These are phyloP conservation scores for Polydrusus cervinus DNA, from an alignment of 2,888 invertebrate species.

Conservation along the genomic window DNA sequence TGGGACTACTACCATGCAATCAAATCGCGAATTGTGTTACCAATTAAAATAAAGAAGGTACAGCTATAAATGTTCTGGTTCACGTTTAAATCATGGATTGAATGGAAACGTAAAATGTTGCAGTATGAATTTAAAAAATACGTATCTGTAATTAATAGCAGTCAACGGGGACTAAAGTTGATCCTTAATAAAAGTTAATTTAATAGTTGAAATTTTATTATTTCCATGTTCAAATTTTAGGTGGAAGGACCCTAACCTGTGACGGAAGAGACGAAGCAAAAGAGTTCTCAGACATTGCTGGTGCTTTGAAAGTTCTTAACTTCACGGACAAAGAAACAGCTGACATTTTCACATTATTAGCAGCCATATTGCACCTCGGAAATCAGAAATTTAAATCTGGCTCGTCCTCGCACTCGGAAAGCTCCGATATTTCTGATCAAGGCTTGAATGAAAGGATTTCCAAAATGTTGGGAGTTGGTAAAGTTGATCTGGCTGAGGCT, in stretches of 20 bases:
- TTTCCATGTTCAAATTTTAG: slow-evolving; percentile 69
- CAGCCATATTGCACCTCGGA: slow-evolving; percentile 92
- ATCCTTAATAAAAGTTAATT: no score
- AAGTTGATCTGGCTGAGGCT: slow-evolving; percentile 82
- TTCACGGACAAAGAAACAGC: slow-evolving; percentile 89
- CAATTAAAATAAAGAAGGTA: no score
- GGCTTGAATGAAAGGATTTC: slow-evolving; percentile 82
- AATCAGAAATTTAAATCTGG: slow-evolving; percentile 89
- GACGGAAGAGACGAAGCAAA: slow-evolving; percentile 88
- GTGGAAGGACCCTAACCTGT: slow-evolving; percentile 84
- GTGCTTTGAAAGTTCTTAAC: slow-evolving; percentile 94
- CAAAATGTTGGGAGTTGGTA: slow-evolving; percentile 81
- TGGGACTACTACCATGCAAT: no score
- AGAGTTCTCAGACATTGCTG: slow-evolving; percentile 91
- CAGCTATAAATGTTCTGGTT: no score
- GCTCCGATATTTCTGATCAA: slow-evolving; percentile 86
- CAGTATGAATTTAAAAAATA: no score
- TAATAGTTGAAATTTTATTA: no score
- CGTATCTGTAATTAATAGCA: no score
- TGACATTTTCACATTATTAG: slow-evolving; percentile 88
- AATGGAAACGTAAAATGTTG: no score
- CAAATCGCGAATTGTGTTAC: no score
- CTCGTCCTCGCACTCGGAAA: slow-evolving; percentile 86
- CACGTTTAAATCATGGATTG: no score
- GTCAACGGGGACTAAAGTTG: no score